Percentiles rank a stretch among this genome's conserved stretches.
phyloP scores from a whole-genome alignment of 1,140 invertebrate species.

The Temnothorax nylanderi region DNA sequence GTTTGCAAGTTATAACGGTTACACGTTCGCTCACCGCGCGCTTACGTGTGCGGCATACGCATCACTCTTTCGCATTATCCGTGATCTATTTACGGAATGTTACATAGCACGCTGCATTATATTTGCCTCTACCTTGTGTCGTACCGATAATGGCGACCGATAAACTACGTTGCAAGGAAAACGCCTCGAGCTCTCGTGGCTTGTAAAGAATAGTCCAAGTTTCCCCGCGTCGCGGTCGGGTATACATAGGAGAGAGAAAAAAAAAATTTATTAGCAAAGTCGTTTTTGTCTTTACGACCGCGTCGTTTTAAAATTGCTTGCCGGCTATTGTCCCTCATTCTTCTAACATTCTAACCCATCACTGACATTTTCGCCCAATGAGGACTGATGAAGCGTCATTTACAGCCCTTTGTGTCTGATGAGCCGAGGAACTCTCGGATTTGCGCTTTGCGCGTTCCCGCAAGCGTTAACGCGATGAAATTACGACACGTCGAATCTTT shows the following conservation, averaged over 20 bases:
- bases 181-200: slow-evolving; percentile 27
- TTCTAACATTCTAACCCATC: neutral
- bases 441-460: slow-evolving; percentile 9
- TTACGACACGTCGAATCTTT: slow-evolving; percentile 30
- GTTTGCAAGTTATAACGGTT: slow-evolving; percentile 53
- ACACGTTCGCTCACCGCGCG: slow-evolving; percentile 37
- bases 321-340: slow-evolving; percentile 19
- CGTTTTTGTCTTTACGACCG: neutral
- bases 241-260: neutral
- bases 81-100: slow-evolving; percentile 57
- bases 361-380: slow-evolving; percentile 15
- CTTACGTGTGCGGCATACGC: slow-evolving; percentile 11
- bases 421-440: slow-evolving; percentile 1
- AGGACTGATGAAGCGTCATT: neutral
- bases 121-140: slow-evolving; percentile 42
- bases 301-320: neutral
- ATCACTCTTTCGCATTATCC: slow-evolving; percentile 57
- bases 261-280: slow-evolving; percentile 48
- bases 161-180: slow-evolving; percentile 50
- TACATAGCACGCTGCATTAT: slow-evolving; percentile 50
- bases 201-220: slow-evolving; percentile 28
- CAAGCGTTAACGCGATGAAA: slow-evolving; percentile 38
- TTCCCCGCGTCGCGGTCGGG: neutral
- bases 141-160: slow-evolving; percentile 24
- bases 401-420: neutral